A percentile compares a stretch with the other conserved stretches of the same genome.
These are phyloP conservation scores for Acanthurus lineatus DNA, from an alignment of 2,797 vertebrate genomes.

Conservation along the genomic window DNA sequence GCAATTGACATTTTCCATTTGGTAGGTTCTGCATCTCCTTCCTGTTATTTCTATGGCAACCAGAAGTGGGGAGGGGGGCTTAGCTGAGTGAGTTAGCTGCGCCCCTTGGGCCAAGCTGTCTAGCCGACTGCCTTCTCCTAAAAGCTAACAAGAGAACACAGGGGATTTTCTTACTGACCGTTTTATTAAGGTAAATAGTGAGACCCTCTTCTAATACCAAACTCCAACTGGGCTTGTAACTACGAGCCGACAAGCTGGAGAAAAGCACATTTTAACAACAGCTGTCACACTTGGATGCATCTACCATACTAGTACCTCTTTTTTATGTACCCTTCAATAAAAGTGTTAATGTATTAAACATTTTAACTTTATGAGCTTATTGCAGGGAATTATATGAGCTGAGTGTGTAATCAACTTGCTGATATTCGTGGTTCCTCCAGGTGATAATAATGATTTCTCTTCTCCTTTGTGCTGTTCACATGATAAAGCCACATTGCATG, in stretches of 20 bases:
- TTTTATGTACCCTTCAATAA: slow-evolving; percentile 11
- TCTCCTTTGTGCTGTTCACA: not conserved
- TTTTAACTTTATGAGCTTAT: not conserved
- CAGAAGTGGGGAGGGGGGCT: slow-evolving; percentile 67
- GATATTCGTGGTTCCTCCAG: not conserved
- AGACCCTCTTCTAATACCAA: slow-evolving; percentile 47
- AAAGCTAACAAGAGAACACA: slow-evolving; percentile 60
- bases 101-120: slow-evolving; percentile 84
- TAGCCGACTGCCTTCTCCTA: slow-evolving; percentile 46
- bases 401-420: slow-evolving; percentile 11
- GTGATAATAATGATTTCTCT: slow-evolving; percentile 18
- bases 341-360: slow-evolving; percentile 16
- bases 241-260: slow-evolving; percentile 11
- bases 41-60: slow-evolving; percentile 90
- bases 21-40: slow-evolving; percentile 86
- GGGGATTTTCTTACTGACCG: slow-evolving; percentile 49
- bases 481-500: not conserved
- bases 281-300: slow-evolving; percentile 11
- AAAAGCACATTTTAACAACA: slow-evolving; percentile 16
- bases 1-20: slow-evolving; percentile 91
- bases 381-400: slow-evolving; percentile 1
- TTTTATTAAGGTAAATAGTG: slow-evolving; percentile 69
- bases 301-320: not conserved
- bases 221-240: slow-evolving; percentile 44
- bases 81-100: slow-evolving; percentile 81